phyloP scores from a whole-genome alignment of 2,113 vertebrate species.

The Gambusia affinis region DNA sequence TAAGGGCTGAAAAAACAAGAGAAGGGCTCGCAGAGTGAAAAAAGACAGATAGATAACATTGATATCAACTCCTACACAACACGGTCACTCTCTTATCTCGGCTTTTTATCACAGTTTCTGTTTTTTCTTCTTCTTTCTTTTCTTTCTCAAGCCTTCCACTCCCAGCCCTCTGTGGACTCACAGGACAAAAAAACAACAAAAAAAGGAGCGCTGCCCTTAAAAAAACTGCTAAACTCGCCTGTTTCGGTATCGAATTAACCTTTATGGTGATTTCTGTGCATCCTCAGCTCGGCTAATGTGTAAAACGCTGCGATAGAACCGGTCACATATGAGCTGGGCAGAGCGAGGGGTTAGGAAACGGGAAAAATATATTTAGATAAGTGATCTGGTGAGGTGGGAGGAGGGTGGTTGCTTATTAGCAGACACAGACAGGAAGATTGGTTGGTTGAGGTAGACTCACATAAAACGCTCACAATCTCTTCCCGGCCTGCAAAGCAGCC shows the following conservation, averaged over 20 bases:
- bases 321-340: conserved; percentile 32
- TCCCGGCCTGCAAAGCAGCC: conserved; percentile 44
- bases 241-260: conserved; percentile 81
- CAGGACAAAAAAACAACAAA: conserved; percentile 25
- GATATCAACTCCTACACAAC: conserved; percentile 96
- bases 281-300: conserved; percentile 26
- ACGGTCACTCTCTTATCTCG: conserved; percentile 89
- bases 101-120: conserved; percentile 91
- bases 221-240: conserved; percentile 69
- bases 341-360: conserved; percentile 3
- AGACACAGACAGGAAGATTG: conserved; percentile 58
- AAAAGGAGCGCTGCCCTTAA: conserved; percentile 77
- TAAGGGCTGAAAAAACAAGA: conserved; percentile 94
- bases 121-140: conserved; percentile 62
- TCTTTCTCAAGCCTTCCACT: conserved; percentile 63
- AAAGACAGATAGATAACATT: conserved; percentile 95
- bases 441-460: conserved; percentile 29
- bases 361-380: conserved; percentile 47
- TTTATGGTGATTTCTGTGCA: conserved; percentile 52
- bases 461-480: conserved; percentile 31
- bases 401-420: conserved; percentile 45
- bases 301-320: not conserved
- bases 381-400: conserved; percentile 45
- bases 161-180: conserved; percentile 76
- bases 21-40: conserved; percentile 91